Percentiles rank a stretch among this genome's conserved stretches.
Evolutionary conservation across 2,797 vertebrate genomes (phyloP).

Genomic region (Malurus leucopterus): DNA sequence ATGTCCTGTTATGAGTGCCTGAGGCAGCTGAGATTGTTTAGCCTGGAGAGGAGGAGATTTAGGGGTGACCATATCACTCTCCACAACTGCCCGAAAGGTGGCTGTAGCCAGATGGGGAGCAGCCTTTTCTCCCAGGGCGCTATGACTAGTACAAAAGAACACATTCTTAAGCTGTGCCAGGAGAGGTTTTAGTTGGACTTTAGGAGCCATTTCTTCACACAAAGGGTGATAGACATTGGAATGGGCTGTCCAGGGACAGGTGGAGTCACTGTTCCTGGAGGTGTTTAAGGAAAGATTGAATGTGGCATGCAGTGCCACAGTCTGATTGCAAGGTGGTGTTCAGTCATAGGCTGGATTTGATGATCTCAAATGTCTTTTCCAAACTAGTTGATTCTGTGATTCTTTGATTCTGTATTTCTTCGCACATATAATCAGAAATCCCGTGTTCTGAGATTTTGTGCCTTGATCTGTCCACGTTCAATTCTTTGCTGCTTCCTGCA

Average conservation of each 20-base stretch:
- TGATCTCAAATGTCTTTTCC: neutral
- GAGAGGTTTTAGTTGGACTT: neutral
- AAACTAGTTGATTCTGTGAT: neutral
- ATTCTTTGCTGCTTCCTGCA: neutral
- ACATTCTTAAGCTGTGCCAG: neutral
- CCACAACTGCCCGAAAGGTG: neutral
- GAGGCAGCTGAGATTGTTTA: neutral
- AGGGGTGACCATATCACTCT: neutral
- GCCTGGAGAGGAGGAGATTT: neutral
- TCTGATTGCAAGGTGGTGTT: neutral
- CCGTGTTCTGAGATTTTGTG: neutral
- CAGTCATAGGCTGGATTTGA: fast-evolving
- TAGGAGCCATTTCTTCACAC: neutral
- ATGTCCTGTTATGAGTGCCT: neutral
- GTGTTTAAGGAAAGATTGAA: neutral
- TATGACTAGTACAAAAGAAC: neutral
- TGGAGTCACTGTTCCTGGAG: neutral
- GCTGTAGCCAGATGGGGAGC: no score
- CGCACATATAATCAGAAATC: neutral
- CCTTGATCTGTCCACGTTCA: neutral
- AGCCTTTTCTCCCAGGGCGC: neutral
- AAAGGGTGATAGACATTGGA: neutral
- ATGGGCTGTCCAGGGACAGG: neutral
- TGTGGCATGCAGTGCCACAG: neutral
- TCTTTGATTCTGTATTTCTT: neutral